Evolutionary conservation across 2,797 vertebrate species (phyloP), one percentile per base, ranked within the genome.

Genomic region (Lophotriccus pileatus): DNA sequence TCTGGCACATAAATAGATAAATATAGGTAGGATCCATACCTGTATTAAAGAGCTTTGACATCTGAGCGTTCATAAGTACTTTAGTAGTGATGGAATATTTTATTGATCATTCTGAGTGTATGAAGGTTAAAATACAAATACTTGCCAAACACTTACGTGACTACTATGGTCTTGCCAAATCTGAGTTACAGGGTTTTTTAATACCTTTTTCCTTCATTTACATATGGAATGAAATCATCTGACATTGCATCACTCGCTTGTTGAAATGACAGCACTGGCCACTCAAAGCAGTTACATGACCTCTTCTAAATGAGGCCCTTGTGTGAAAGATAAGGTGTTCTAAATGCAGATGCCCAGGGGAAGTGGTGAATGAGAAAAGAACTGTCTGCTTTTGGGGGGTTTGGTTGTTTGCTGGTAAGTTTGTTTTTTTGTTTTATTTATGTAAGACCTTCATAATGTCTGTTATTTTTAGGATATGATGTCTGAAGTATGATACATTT

Each of bases 361-460:
- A 77, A 63, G 34, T 16, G 7, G 32, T 20, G 14, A 60, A 55
- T 87, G 39, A 83, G 27, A 70, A 59, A 13, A 86, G 32, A 12
- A 5, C 50, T 77, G 32, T 63, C 20, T 39, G 0, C 30, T 44
- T 89, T 25, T 18, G 1, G 4, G 16, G 16, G 1, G 0, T 70
- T 74, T 24, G 32, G 13, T 73, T 70, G 46, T 44, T 59, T 70
- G 34, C 39, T 76, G 13, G 3, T 63, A 12, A 16, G 5, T 49
- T 34, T 39, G 23, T 5, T 3, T 7, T 14, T 18, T 44, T 37
- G 12, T 28, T 52, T 19, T 49, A 50, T 41, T 67, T 84, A n/a
- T 44, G 16, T 70, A 73, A 73, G n/a, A 8, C 17, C 28, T 84
- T 89, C 11, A 43, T 47, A 52, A 36, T 41, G 2, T 50, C 13